Evolutionary conservation across 2,113 vertebrate genomes (phyloP), one percentile per base, ranked within the genome.

Genomic region (Anhinga rufa): DNA sequence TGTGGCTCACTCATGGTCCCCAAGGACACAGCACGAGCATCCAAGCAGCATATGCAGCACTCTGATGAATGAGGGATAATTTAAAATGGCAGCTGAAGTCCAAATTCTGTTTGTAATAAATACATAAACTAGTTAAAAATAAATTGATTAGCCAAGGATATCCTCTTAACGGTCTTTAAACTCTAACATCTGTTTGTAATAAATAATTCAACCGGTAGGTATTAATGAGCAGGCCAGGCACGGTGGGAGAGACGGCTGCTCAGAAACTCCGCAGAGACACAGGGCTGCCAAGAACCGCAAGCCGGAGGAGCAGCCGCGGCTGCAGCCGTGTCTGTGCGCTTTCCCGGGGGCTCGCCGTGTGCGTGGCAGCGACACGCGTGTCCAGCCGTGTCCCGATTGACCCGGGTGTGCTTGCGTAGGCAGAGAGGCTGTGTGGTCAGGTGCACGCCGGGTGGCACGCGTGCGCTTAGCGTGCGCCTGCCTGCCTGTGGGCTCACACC

Each of bases 91-190:
- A 77, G 82, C 77, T n/a, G 86, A 96, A 79, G 57, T 72, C 97
- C 96, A 92, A 74, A 44, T 74, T 86, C 62, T 76, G 86, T 72
- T 75, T 28, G 62, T 82, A 80, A 93, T 93, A 95, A 97, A 96
- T 88, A 93, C 8, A 44, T 79, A 85, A 97, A 95, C 90, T 52
- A 76, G 95, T 96, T 97, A 96, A 94, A 94, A 95, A 92, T 75
- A 89, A 97, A 96, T 94, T 96, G 97, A 97, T 97, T 97, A 96
- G 83, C 88, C 88, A 46, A 95, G 89, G 95, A 94, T 92, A 96
- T 91, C 93, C 93, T 95, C 93, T 85, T 93, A 96, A 85, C 62
- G 38, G 92, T 94, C 96, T 96, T 98, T 96, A 96, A 97, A 96
- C 93, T 46, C 91, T 13, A 97, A 96, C 97, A 97, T 96, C 95